phyloP scores from a whole-genome alignment of 2,888 invertebrate genomes.

The Pammene aurita region DNA sequence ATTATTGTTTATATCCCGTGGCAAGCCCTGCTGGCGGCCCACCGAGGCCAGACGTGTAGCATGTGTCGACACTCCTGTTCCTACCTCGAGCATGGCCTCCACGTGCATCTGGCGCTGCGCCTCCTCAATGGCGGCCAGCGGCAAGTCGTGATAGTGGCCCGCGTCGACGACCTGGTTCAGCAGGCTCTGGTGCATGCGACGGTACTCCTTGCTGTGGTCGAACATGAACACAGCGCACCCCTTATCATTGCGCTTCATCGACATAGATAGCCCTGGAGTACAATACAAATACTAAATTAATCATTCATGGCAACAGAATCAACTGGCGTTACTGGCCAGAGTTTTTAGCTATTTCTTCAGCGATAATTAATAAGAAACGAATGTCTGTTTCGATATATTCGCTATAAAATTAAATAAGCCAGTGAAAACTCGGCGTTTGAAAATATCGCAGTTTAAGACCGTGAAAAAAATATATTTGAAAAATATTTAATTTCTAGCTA shows the following conservation, averaged over 20 bases:
- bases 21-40: too few relatives aligned
- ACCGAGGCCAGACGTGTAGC: too few relatives aligned
- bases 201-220: conserved; percentile 56
- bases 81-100: conserved; percentile 61
- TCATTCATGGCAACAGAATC: background rate
- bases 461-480: too few relatives aligned
- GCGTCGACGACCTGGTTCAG: conserved; percentile 28
- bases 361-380: too few relatives aligned
- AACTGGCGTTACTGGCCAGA: background rate
- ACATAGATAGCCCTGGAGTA: conserved; percentile 58
- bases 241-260: conserved; percentile 46
- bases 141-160: background rate
- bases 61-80: too few relatives aligned
- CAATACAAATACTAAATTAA: background rate
- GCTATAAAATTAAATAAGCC: too few relatives aligned
- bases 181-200: conserved; percentile 50
- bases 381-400: too few relatives aligned
- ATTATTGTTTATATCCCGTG: too few relatives aligned
- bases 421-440: too few relatives aligned
- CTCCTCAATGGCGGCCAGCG: conserved; percentile 41
- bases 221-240: conserved; percentile 53
- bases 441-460: too few relatives aligned
- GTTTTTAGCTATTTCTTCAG: too few relatives aligned
- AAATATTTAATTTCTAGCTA: too few relatives aligned
- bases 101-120: conserved; percentile 52